Evolutionary conservation across 2,888 invertebrate species (phyloP), one percentile per base, ranked within the genome.

Genomic region (Dasysyrphus albostriatus): DNA sequence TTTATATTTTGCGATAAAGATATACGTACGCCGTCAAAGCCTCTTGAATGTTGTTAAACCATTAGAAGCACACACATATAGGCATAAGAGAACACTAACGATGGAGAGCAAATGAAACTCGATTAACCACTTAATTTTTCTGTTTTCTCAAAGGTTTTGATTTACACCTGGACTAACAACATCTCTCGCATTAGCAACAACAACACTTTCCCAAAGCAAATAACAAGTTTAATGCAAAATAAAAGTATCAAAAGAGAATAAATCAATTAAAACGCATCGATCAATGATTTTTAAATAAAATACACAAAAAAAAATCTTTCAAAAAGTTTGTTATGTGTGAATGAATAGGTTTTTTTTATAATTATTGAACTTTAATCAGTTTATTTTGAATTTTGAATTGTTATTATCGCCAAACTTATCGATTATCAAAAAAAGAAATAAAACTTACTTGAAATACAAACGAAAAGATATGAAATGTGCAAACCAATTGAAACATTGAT

Each of bases 391-490:
- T n/a, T n/a, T 44, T 44, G 1, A 1, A n/a, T n/a, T 32, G 5
- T 32, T 3, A 3, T 24, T 37, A 37, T 44, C n/a, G 3, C 16
- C 0, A 58, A 34, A 7, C 16, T 37, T 14, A 42, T 58, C 42
- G 19, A 42, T 70, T 16, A 10, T 2, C 16, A 42, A 42, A 1
- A 1, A 24, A 47, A 44, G 8, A 14, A 51, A 19, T 3, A 19
- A n/a, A 54, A 90, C 91, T 91, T 89, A 93, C 93, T 89, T 92
- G 92, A 89, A 95, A 95, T 2, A 95, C 95, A 78, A 94, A 94
- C 6, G 93, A 93, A 90, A 94, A 94, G 87, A 95, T 95, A 90
- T 95, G 95, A 93, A 94, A 94, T 39, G 95, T 95, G 90, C 94
- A 94, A 29, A 94, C 94, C 84, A 94, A 93, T 91, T 95, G 95